Conservation (phyloP, 35 echinoderm and acorn worm genomes). For the Ptychodera flava region DNA sequence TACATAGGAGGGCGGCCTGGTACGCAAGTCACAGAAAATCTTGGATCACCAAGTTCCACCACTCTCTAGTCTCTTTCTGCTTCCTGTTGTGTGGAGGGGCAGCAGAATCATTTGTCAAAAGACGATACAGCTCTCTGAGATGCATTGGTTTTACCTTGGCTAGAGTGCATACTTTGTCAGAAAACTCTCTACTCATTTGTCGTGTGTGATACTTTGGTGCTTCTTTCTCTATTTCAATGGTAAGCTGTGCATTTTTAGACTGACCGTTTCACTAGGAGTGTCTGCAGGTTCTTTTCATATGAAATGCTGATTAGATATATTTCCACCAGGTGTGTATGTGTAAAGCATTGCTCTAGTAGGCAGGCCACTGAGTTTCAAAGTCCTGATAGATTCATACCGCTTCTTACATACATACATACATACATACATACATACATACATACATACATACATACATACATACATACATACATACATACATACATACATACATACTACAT, state of each 20-base stretch:
- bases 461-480: too few species aligned
- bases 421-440: too few species aligned
- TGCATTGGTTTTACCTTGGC: not conserved
- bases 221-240: not conserved
- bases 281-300: constrained; percentile 3
- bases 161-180: not conserved
- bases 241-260: not conserved
- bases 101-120: not conserved
- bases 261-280: not conserved
- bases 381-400: not conserved
- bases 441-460: too few species aligned
- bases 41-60: not conserved
- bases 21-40: constrained; percentile 14
- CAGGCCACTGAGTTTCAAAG: constrained; percentile 6
- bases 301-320: not conserved
- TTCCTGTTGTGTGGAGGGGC: not conserved
- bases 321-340: constrained; percentile 8
- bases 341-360: not conserved
- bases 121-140: not conserved
- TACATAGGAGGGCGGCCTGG: constrained; percentile 13
- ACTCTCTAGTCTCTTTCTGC: not conserved
- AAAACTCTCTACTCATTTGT: not conserved
- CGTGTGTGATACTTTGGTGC: not conserved
- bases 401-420: not conserved
- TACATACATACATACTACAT: not conserved